A percentile compares a stretch with the other conserved stretches of the same genome.
Conservation (phyloP, 2,888 invertebrate species). For the Eupithecia vulgata region DNA sequence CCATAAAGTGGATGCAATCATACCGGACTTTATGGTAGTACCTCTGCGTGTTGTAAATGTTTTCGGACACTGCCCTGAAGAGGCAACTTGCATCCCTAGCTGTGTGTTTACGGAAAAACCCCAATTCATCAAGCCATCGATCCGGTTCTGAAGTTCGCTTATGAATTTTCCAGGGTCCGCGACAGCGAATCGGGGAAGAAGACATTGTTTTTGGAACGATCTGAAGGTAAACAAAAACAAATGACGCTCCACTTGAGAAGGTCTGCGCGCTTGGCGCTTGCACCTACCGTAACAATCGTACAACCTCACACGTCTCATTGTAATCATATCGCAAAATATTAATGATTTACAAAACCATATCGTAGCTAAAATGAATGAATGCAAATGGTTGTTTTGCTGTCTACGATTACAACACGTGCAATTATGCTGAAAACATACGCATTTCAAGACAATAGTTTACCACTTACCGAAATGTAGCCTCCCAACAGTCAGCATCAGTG, state of each 20-base stretch:
- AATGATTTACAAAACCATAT: conserved; percentile 65
- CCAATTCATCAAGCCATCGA: conserved; percentile 91
- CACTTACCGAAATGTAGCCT: conserved; percentile 74
- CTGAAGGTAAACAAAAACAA: conserved; percentile 83
- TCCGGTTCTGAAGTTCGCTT: conserved; percentile 84
- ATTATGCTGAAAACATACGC: conserved; percentile 55
- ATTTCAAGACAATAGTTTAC: conserved; percentile 51
- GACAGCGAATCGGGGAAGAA: conserved; percentile 74
- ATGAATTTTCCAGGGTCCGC: conserved; percentile 79
- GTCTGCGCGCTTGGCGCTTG: conserved; percentile 18
- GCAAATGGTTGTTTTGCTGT: conserved; percentile 82
- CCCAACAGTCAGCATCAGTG: conserved; percentile 77
- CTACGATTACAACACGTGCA: conserved; percentile 79
- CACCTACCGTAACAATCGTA: conserved; percentile 29
- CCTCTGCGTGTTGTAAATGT: conserved; percentile 87
- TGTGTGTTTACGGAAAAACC: conserved; percentile 93
- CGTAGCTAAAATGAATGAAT: conserved; percentile 75
- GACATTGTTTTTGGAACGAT: conserved; percentile 74
- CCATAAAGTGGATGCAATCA: conserved; percentile 90
- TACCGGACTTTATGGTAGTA: conserved; percentile 89
- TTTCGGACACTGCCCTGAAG: conserved; percentile 95
- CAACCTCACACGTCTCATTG: conserved; percentile 13
- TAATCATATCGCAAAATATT: conserved; percentile 25
- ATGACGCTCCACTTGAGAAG: conserved; percentile 63
- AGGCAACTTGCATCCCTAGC: conserved; percentile 95